Percentiles rank a stretch among this genome's conserved stretches.
These are phyloP conservation scores for Zygothrica quintamaculata DNA, from an alignment of 2,888 invertebrate genomes.

Conservation along the genomic window DNA sequence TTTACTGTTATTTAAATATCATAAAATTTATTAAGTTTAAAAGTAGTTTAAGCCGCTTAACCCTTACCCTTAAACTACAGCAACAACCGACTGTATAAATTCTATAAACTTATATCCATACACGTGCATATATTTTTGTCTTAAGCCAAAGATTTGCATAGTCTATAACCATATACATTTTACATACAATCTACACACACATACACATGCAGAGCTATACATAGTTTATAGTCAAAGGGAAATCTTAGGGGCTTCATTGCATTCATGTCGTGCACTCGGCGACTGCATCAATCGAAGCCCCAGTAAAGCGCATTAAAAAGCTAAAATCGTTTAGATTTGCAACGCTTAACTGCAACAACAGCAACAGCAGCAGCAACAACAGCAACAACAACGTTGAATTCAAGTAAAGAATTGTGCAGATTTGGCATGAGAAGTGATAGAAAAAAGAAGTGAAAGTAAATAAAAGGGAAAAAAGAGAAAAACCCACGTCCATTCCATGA, in stretches of 20 bases:
- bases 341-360: conserved; percentile 62
- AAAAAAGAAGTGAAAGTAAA: conserved; percentile 74
- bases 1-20: neutral
- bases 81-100: neutral
- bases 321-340: conserved; percentile 74
- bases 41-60: neutral
- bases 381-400: conserved; percentile 31
- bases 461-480: conserved; percentile 38
- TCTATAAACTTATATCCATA: neutral
- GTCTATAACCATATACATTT: conserved; percentile 25
- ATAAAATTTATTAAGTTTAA: neutral
- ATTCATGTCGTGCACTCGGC: conserved; percentile 22
- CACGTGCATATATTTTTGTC: conserved; percentile 3
- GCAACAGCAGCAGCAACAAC: conserved; percentile 17
- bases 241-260: conserved; percentile 29
- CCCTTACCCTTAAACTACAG: neutral
- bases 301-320: conserved; percentile 67
- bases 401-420: conserved; percentile 55
- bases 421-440: conserved; percentile 61
- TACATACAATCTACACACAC: conserved; percentile 6
- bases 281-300: conserved; percentile 60
- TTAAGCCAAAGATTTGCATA: conserved; percentile 43
- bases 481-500: neutral
- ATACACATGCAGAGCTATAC: conserved; percentile 9
- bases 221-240: conserved; percentile 9